Conservation (phyloP, 2,797 vertebrate species). For the Sitta carolinensis region DNA sequence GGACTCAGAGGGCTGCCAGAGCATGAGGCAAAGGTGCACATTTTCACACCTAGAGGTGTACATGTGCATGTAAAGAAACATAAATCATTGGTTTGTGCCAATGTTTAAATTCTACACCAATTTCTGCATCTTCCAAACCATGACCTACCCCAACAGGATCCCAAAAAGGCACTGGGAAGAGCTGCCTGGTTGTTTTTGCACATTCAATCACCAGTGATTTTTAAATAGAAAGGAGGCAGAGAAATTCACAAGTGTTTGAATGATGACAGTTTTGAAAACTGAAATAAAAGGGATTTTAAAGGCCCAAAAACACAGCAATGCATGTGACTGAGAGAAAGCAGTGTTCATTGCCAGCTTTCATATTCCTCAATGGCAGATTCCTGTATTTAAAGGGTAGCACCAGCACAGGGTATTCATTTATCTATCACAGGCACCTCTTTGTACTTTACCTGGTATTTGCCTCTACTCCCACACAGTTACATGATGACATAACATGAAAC, state of each 20-base stretch:
- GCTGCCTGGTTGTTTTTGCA: background rate
- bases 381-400: background rate
- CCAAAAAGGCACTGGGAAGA: background rate
- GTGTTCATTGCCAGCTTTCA: background rate
- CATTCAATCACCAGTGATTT: background rate
- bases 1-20: background rate
- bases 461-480: background rate
- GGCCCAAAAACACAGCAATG: background rate
- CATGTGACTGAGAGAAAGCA: background rate
- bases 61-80: background rate
- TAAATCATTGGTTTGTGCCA: background rate
- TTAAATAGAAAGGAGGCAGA: background rate
- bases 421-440: background rate
- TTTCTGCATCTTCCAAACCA: background rate
- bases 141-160: background rate
- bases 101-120: background rate
- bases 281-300: background rate
- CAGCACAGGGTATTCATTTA: background rate
- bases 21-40: background rate
- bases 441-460: background rate
- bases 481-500: background rate
- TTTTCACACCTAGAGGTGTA: background rate
- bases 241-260: background rate
- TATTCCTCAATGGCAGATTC: background rate
- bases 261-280: background rate